Base-by-base conservation (phyloP, 2,113 vertebrate genomes). In the Lutjanus erythropterus region DNA sequence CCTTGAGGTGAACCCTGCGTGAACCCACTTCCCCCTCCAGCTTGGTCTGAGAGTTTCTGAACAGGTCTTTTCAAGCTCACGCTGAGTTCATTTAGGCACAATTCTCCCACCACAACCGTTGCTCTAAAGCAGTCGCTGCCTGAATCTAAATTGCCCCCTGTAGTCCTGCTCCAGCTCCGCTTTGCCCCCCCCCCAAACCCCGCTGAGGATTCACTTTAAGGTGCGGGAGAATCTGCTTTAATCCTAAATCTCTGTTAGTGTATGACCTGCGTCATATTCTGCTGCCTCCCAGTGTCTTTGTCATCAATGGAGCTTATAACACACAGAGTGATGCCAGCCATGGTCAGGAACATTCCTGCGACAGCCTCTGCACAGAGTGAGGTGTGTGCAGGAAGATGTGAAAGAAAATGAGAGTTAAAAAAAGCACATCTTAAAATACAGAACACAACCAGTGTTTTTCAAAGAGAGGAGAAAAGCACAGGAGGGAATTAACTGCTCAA, bases 321-420 rank as follows among this genome's bases (percentile, higher is more conserved):
- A 6, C 98, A 99, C 49, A 99, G 92, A 0, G 90, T 89, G 56
- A 97, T 88, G 11, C 97, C 98, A 1, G 94, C 77, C 78, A 92
- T 9, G 6, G 95, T 96, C 66, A 99, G 95, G 78, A 97, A 83
- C 96, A 98, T 96, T 31, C 97, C 97, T 21, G 88, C 76, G 0
- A 93, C 90, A 3, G 96, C 97, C 80, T 94, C 98, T 99, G 72
- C 0, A 87, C 41, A 86, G 25, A 66, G 61, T 19, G 16, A 50
- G 46, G 46, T 18, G 67, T n/a, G 39, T 4, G 52, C 33, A 31
- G 18, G 29, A 70, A 39, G 46, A 66, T 52, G 33, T 5, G 41
- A 71, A 50, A 29, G 35, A 44, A 35, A 11, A 47, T 18, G 6
- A 42, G 56, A 21, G 8, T 56, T n/a, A 35, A 58, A 44, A 59